A percentile compares a stretch with the other conserved stretches of the same genome.
phyloP scores from a whole-genome alignment of 2,797 vertebrate genomes.

The Sebastes itinus region DNA sequence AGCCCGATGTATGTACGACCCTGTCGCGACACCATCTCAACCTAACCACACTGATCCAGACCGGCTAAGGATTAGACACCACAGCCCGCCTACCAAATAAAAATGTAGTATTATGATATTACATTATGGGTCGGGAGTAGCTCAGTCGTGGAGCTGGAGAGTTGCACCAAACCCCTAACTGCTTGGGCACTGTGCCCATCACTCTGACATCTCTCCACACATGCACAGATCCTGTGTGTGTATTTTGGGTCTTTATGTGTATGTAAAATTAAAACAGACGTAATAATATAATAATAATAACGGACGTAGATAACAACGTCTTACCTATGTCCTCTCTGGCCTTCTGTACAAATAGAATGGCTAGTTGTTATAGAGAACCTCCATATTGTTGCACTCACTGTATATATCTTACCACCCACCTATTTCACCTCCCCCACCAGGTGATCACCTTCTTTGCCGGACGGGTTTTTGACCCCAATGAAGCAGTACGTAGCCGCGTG shows the following conservation, averaged over 20 bases:
- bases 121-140: not conserved
- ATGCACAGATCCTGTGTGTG: not conserved
- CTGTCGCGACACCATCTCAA: too few relatives aligned
- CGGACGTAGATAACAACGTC: not conserved
- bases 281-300: too few relatives aligned
- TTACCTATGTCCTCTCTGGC: not conserved
- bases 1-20: too few relatives aligned
- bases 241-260: not conserved
- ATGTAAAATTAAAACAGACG: not conserved
- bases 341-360: not conserved
- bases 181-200: not conserved
- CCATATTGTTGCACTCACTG: not conserved
- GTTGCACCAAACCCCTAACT: not conserved
- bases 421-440: constrained; percentile 62
- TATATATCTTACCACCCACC: not conserved
- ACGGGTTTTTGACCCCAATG: constrained; percentile 85
- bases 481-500: constrained; percentile 85
- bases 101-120: not conserved
- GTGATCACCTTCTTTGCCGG: constrained; percentile 92
- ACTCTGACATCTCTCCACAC: not conserved
- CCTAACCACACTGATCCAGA: too few relatives aligned
- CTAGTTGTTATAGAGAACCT: not conserved
- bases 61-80: too few relatives aligned
- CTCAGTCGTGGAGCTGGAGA: not conserved
- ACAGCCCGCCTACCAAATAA: too few relatives aligned